A percentile compares a stretch with the other conserved stretches of the same genome.
Evolutionary conservation across 2,888 invertebrate species (phyloP).

Genomic region (Noctua comes): DNA sequence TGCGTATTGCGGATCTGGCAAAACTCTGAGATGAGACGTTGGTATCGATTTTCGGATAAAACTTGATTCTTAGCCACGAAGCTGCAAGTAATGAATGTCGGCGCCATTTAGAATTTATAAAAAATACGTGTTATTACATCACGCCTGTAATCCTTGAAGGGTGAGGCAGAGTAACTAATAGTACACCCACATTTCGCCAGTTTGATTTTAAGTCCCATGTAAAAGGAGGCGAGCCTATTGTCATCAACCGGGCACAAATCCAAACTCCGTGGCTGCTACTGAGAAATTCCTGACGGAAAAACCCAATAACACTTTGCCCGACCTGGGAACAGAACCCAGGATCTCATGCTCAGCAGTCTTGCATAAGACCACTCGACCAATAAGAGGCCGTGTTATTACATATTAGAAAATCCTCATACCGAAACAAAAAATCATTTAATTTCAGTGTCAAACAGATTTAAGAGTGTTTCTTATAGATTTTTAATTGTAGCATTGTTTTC

Average conservation of each 20-base stretch:
- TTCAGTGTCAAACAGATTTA: background rate
- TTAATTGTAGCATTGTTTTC: background rate
- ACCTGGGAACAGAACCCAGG: too few species aligned
- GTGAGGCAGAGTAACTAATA: too few species aligned
- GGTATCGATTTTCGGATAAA: constrained; percentile 33
- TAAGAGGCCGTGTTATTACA: background rate
- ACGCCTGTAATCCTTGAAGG: too few species aligned
- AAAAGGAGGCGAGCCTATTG: too few species aligned
- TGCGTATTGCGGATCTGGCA: constrained; percentile 34
- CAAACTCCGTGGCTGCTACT: too few species aligned
- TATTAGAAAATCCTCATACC: background rate
- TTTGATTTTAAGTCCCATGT: too few species aligned
- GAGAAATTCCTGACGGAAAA: too few species aligned
- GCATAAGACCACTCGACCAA: too few species aligned
- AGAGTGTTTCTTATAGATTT: background rate
- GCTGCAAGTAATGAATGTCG: background rate
- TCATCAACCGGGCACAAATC: too few species aligned
- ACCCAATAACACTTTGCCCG: too few species aligned
- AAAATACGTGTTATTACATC: background rate
- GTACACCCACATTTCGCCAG: too few species aligned
- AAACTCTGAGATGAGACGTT: background rate
- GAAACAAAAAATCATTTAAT: background rate
- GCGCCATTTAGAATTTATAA: background rate
- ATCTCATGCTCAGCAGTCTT: too few species aligned
- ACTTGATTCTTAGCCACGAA: background rate